Evolutionary conservation across 2,113 vertebrate genomes (phyloP).

Genomic region (Chunga burmeisteri): DNA sequence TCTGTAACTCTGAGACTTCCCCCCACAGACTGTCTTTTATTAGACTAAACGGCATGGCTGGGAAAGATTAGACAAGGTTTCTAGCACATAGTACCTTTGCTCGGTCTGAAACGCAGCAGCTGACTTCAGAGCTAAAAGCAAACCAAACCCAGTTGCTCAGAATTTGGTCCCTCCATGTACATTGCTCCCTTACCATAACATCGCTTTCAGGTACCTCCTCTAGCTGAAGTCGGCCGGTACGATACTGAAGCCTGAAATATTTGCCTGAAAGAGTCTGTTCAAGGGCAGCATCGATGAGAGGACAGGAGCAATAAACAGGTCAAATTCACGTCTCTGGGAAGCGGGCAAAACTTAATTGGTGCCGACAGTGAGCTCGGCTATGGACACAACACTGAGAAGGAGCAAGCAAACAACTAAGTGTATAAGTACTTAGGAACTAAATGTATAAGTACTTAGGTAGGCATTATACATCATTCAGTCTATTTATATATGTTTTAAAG

Average conservation of each 20-base stretch:
- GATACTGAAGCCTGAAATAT: neutral
- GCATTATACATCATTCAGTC: neutral
- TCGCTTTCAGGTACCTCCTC: neutral
- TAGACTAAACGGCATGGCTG: neutral
- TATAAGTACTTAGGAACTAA: neutral
- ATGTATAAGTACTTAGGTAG: neutral
- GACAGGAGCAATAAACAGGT: neutral
- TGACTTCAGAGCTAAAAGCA: neutral
- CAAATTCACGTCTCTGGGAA: neutral
- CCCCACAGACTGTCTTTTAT: neutral
- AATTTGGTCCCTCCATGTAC: neutral
- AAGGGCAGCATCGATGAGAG: neutral
- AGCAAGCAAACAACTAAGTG: fast-evolving
- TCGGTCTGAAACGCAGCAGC: neutral
- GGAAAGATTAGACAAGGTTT: neutral
- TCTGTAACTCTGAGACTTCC: neutral
- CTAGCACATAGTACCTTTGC: neutral
- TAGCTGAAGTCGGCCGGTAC: neutral
- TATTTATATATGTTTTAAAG: neutral
- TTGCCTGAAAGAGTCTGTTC: neutral
- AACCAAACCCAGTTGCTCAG: neutral
- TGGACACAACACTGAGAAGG: neutral
- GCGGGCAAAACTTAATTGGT: neutral
- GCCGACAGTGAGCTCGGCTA: neutral
- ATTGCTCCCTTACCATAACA: neutral